Conservation (phyloP, 2,888 invertebrate species). For the Heliconius erato region DNA sequence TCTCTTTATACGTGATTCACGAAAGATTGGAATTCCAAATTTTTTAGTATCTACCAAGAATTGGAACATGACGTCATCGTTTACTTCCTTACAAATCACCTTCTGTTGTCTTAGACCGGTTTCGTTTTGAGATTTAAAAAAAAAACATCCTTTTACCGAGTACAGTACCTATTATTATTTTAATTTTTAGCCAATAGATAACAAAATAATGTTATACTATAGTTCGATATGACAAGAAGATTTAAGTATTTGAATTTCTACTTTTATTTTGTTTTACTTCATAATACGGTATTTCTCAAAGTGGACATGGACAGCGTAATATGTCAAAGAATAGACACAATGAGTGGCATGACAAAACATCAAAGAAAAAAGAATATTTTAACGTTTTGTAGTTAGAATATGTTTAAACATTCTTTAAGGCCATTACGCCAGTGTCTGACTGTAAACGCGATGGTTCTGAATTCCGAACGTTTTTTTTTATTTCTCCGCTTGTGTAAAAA, state of each 20-base stretch:
- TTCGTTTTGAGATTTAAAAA: background rate
- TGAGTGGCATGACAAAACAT: too few species aligned
- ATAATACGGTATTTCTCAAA: too few species aligned
- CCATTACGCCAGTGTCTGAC: background rate
- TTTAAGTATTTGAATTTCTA: too few species aligned
- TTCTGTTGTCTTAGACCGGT: background rate
- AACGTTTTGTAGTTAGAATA: background rate
- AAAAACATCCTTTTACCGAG: background rate
- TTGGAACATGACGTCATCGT: conserved; percentile 17
- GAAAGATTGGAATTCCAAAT: background rate
- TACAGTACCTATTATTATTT: background rate
- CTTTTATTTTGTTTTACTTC: too few species aligned
- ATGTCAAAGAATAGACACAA: too few species aligned
- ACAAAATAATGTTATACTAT: too few species aligned
- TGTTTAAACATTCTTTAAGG: background rate
- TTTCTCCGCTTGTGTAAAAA: background rate
- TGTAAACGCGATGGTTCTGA: background rate
- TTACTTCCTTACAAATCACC: background rate
- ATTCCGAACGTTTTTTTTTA: background rate
- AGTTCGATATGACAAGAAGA: too few species aligned
- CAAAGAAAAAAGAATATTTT: too few species aligned
- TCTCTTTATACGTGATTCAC: conserved; percentile 16
- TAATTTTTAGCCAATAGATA: too few species aligned
- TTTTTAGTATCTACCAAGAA: background rate
- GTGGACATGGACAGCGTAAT: too few species aligned